These are phyloP conservation scores for Xiphophorus couchianus DNA, from an alignment of 2,113 vertebrate species.

Conservation along the genomic window DNA sequence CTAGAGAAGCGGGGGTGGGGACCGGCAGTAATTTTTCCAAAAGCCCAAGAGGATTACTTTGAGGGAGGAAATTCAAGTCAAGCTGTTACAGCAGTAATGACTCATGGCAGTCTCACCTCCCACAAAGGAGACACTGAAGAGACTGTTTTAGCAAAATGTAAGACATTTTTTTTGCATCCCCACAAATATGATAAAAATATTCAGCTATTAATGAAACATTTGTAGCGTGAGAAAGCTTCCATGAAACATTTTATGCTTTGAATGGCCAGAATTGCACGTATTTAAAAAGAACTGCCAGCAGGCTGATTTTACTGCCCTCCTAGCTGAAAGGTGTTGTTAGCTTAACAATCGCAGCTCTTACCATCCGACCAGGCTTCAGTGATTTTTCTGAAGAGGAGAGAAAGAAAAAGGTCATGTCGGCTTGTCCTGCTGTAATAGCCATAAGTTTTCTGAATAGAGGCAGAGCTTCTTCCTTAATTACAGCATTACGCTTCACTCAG, in stretches of 20 bases:
- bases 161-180: conserved; percentile 39
- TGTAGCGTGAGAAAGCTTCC: conserved; percentile 37
- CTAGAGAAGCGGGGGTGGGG: conserved; percentile 15
- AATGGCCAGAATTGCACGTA: conserved; percentile 27
- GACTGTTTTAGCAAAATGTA: conserved; percentile 38
- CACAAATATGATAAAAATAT: conserved; percentile 37
- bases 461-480: conserved; percentile 57
- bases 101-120: conserved; percentile 67
- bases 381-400: conserved; percentile 22
- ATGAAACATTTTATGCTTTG: conserved; percentile 2
- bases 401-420: conserved; percentile 37
- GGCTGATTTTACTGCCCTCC: conserved; percentile 27
- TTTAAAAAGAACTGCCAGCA: conserved; percentile 24
- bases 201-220: conserved; percentile 11
- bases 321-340: conserved; percentile 37
- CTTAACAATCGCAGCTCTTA: conserved; percentile 28
- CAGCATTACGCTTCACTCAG: conserved; percentile 60
- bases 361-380: conserved; percentile 30
- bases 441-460: conserved; percentile 39
- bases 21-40: conserved; percentile 66
- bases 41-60: conserved; percentile 68
- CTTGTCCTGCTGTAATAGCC: conserved; percentile 22
- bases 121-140: conserved; percentile 45
- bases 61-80: conserved; percentile 59
- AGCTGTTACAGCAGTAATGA: conserved; percentile 66